Evolutionary conservation across 2,797 vertebrate genomes (phyloP).

Genomic region (Sebastes nivosus): DNA sequence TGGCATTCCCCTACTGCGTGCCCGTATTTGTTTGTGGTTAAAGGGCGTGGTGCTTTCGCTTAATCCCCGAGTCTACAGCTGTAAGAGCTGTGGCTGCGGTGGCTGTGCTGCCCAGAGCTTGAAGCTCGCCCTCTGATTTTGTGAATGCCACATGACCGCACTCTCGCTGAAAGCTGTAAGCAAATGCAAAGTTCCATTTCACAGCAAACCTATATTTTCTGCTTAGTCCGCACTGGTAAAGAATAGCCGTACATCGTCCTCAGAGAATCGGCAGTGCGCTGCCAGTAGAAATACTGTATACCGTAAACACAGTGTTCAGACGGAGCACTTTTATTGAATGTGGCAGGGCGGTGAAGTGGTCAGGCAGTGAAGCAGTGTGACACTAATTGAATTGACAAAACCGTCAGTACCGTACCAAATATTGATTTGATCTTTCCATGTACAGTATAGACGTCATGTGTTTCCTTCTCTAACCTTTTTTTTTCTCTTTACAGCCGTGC

Average conservation of each 20-base stretch:
- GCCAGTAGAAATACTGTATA: constrained; percentile 9
- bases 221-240: constrained; percentile 29
- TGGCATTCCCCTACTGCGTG: constrained; percentile 48
- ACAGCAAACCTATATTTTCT: constrained; percentile 49
- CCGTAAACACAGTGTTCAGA: constrained; percentile 37
- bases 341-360: background rate
- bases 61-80: constrained; percentile 53
- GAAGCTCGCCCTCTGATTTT: constrained; percentile 46
- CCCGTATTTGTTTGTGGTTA: constrained; percentile 57
- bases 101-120: constrained; percentile 38
- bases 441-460: background rate
- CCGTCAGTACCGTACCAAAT: background rate
- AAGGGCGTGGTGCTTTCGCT: constrained; percentile 62
- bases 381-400: constrained; percentile 18
- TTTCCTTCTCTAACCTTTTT: constrained; percentile 8
- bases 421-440: background rate
- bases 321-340: background rate
- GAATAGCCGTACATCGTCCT: constrained; percentile 37
- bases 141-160: constrained; percentile 56
- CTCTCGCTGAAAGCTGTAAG: constrained; percentile 32
- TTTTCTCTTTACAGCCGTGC: constrained; percentile 89
- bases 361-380: background rate
- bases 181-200: constrained; percentile 36
- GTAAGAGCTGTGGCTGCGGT: constrained; percentile 48
- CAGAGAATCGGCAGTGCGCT: background rate